Evolutionary conservation across 2,113 vertebrate species (phyloP), one percentile per base, ranked within the genome.

Genomic region (Anser cygnoides): DNA sequence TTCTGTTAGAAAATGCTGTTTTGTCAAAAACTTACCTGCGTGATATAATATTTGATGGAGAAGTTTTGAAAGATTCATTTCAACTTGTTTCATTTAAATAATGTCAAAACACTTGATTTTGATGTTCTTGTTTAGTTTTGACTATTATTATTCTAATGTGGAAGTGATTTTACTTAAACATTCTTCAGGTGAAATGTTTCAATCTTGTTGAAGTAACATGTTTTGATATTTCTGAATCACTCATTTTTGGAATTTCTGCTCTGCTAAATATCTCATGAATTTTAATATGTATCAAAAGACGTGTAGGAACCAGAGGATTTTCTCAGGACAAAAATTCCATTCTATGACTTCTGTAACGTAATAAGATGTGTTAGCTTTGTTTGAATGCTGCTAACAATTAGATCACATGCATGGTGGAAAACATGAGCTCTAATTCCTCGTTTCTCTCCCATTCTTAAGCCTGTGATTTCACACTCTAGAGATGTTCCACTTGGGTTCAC

Each of bases 51-150:
- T 94, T 95, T 91, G 95, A 96, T 54, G 91, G 88, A 88, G 87
- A 19, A 86, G 91, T 72, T 80, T 74, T 91, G 95, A 96, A 87
- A 90, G 94, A 58, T 91, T 92, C 21, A 0, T 58, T 87, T 90
- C 67, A 8, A 58, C 58, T 85, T 76, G 90, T 97, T 96, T 95
- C 89, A 41, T 55, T 93, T 90, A 52, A 82, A 25, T 54, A 41
- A 54, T 87, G 95, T 97, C 94, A 94, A 86, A 97, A 96, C 88
- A 87, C 75, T 95, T 63, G 87, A 22, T 96, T 96, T 83, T 88
- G 95, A 29, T 83, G 63, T 88, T 91, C 95, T 88, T 95, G 92
- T 96, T 97, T 93, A 39, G 90, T 91, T 96, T 96, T 97, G 87
- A 59, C 87, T 96, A 87, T 18, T 91, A 75, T 93, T 85, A 88